These are phyloP conservation scores for Spheniscus mendiculus DNA, from an alignment of 2,113 vertebrate genomes.

Conservation along the genomic window DNA sequence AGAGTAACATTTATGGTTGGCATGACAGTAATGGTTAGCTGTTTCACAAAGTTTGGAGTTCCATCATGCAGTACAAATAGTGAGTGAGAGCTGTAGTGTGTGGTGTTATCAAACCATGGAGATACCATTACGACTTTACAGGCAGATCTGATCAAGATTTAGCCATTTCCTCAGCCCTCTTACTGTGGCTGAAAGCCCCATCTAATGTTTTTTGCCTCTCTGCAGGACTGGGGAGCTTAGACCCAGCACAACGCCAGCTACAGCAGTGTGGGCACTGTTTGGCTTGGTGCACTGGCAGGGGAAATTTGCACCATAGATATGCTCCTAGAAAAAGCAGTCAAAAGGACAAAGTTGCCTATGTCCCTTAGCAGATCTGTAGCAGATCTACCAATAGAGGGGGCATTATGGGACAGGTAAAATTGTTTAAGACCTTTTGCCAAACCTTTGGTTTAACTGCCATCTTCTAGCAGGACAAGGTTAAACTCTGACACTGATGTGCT, in stretches of 20 bases:
- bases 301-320: not conserved
- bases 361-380: not conserved
- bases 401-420: not conserved
- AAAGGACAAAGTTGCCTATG: not conserved
- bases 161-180: not conserved
- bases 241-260: fast-evolving
- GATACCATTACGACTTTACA: not conserved
- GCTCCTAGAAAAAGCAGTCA: not conserved
- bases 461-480: not conserved
- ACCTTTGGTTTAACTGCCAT: not conserved
- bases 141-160: not conserved
- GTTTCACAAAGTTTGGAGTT: not conserved
- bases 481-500: not conserved
- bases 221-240: not conserved
- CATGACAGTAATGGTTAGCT: not conserved
- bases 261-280: fast-evolving
- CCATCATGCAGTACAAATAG: not conserved
- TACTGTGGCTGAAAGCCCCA: not conserved
- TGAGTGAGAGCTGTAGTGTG: fast-evolving
- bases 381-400: not conserved
- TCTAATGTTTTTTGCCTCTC: not conserved
- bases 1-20: not conserved
- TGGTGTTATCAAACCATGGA: not conserved
- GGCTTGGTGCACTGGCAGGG: not conserved
- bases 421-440: not conserved